Base-by-base conservation (phyloP, 1,140 invertebrate genomes). In the Drosophila baimaii region DNA sequence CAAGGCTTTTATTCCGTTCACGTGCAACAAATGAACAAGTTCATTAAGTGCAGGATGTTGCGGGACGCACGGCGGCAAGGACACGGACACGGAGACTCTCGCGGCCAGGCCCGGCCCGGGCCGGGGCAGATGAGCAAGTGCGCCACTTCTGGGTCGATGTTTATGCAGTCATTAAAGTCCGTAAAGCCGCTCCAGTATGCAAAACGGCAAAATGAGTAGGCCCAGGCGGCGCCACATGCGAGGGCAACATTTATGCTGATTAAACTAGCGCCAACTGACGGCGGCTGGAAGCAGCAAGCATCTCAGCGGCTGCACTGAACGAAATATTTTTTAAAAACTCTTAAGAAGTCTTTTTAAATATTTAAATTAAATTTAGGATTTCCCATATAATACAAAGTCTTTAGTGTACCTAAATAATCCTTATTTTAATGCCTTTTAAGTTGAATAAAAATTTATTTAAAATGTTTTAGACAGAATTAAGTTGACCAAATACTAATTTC, bases 11-110 rank as follows among this genome's bases (percentile, higher is more conserved):
- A 80, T 83, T 76, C 81, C 35, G 77, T 66, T 51, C 81, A 84
- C 80, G 80, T 83, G 81, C 81, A 84, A 68, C 77, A 77, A 75
- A 83, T 83, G 76, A 85, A 81, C 81, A 80, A 83, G 81, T 83
- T 83, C 81, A 83, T 83, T 83, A 83, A 72, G 57, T 59, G 77
- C 65, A 71, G 68, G 68, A 71, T 71, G 68, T 47, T 31, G 41
- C 17, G 41, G 41, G 19, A 35, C 51, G 51, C 33, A 29, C n/a
- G 47, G 47, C 15, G 4, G 47, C 47, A 15, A 21, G 51, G 51
- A 54, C 19, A 19, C 15, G 51, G 51, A 54, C 19, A 19, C 15
- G 13, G 13, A 1, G 35, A 25, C 29, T 15, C 2, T 19, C 25
- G 47, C 46, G 25, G 37, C 3, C 13, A 13, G 25, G 64, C 29